A percentile compares a stretch with the other conserved stretches of the same genome.
These are phyloP conservation scores for Reticulitermes speratus DNA, from an alignment of 1,140 invertebrate genomes.

Conservation along the genomic window DNA sequence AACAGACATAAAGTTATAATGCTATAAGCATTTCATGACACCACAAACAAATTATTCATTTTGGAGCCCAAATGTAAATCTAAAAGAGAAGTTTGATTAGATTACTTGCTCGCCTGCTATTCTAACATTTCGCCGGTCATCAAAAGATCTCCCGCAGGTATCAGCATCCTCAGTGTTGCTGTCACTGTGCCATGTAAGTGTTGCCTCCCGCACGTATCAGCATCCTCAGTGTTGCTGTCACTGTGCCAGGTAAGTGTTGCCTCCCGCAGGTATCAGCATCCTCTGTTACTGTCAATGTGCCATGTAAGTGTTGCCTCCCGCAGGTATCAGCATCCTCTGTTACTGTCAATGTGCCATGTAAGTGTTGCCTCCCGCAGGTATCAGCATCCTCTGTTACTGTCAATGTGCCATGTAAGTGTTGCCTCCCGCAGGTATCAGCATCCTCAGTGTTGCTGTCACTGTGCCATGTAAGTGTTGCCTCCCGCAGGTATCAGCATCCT, in stretches of 20 bases:
- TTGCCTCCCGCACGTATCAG: conserved; percentile 61
- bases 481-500: conserved; percentile 72
- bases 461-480: not conserved
- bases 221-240: conserved; percentile 54
- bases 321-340: conserved; percentile 75
- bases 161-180: no score
- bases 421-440: conserved; percentile 65
- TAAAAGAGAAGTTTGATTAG: no score
- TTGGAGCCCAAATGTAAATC: no score
- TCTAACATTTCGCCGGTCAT: no score
- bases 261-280: conserved; percentile 68
- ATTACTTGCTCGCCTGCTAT: no score
- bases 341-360: not conserved
- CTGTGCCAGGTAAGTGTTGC: not conserved
- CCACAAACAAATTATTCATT: no score
- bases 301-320: not conserved
- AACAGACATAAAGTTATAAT: no score
- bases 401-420: not conserved
- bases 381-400: conserved; percentile 67
- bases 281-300: conserved; percentile 47
- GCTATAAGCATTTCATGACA: no score
- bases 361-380: conserved; percentile 50
- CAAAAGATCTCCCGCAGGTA: no score
- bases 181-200: not conserved
- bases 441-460: conserved; percentile 49